Evolutionary conservation across 2,113 vertebrate genomes (phyloP), one percentile per base, ranked within the genome.

Genomic region (Pseudonaja textilis): DNA sequence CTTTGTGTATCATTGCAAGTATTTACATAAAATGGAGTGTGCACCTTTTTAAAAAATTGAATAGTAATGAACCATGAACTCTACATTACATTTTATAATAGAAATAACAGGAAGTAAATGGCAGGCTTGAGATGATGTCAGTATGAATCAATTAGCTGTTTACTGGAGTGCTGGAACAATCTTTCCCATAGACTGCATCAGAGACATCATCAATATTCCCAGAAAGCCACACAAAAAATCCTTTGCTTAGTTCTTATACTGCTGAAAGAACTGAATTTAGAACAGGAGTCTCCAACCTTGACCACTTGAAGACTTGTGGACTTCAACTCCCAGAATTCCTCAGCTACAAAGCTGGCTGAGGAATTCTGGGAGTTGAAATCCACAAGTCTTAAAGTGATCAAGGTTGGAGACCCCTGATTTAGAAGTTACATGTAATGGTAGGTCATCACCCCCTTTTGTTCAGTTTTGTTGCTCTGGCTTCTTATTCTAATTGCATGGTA

Each of bases 131-230:
- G 74, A 34, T 87, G 52, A 81, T 57, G 64, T 89, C 91, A 89
- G 61, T 89, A 89, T 89, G 64, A 85, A 89, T 89, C 91, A 89
- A 89, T 64, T 89, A 55, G 87, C 61, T 92, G 34, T 55, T 92
- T 42, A 74, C 39, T 69, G 81, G 87, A 18, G 87, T 50, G 85
- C 87, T 92, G 91, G 64, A 89, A 45, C 39, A 89, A 39, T 85
- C 18, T 50, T 92, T 81, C 56, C 64, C 91, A 52, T 10, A 20
- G 50, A 29, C n/a, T 89, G 8, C 0, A 0, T 59, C 85, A 74
- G 85, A 91, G 86, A 52, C 39, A 26, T 29, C 56, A 91, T 0
- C 42, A 1, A 85, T 0, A 1, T 81, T 47, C 95, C 29, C 20
- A 56, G 64, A 74, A 18, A 93, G 81, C 85, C 59, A 56, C 34